phyloP scores from a whole-genome alignment of 2,113 vertebrate genomes.

The Urocynchramus pylzowi region DNA sequence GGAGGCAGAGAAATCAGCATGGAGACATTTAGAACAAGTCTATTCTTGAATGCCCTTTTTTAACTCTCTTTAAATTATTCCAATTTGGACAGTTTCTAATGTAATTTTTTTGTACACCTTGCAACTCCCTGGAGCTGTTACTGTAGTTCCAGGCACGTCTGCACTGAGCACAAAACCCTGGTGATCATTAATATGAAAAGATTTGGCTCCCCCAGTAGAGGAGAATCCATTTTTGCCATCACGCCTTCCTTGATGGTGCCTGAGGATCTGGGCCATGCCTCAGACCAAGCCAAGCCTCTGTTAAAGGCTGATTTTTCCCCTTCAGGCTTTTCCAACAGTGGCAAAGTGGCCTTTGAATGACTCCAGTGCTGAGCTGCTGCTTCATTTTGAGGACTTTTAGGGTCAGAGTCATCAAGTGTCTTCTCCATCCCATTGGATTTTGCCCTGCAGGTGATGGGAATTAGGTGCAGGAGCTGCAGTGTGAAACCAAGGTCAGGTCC shows the following conservation, averaged over 20 bases:
- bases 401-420: background rate
- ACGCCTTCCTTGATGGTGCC: background rate
- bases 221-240: background rate
- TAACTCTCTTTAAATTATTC: slow-evolving; percentile 58
- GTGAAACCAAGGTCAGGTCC: background rate
- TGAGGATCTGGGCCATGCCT: background rate
- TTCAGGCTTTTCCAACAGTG: fast-evolving
- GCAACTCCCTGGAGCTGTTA: background rate
- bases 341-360: background rate
- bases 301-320: background rate
- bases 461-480: background rate
- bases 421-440: background rate
- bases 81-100: slow-evolving; percentile 14
- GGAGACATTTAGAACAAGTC: slow-evolving; percentile 63
- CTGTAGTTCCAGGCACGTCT: background rate
- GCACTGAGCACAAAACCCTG: background rate
- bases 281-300: background rate
- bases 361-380: background rate
- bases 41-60: slow-evolving; percentile 69
- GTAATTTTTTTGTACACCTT: slow-evolving; percentile 28
- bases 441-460: background rate
- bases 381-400: background rate
- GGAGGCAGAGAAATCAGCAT: slow-evolving; percentile 62
- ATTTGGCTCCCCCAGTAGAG: background rate
- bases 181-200: background rate